A percentile compares a stretch with the other conserved stretches of the same genome.
These are phyloP conservation scores for Liasis olivaceus DNA, from an alignment of 2,797 vertebrate genomes.

Conservation along the genomic window DNA sequence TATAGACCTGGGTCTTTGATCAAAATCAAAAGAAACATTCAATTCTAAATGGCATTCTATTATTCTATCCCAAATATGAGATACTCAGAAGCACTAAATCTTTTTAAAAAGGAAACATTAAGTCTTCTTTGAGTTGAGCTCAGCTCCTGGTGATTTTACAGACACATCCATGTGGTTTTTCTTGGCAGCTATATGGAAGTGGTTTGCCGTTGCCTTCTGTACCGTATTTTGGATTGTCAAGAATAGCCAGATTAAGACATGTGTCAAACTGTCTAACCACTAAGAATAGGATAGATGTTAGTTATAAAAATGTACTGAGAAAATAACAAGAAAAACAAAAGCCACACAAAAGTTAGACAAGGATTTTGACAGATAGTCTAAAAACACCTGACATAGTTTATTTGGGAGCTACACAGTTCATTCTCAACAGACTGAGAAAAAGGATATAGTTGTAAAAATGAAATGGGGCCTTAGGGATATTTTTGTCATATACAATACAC, in stretches of 20 bases:
- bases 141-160: background rate
- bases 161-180: background rate
- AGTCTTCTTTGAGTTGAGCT: background rate
- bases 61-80: background rate
- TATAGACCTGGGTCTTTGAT: background rate
- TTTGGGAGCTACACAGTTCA: slow-evolving; percentile 35
- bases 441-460: background rate
- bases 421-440: slow-evolving; percentile 28
- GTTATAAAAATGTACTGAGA: background rate
- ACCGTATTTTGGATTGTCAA: background rate
- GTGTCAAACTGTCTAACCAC: background rate
- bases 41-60: background rate
- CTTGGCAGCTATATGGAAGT: background rate
- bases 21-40: background rate
- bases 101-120: background rate
- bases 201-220: background rate
- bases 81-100: background rate
- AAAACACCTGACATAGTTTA: slow-evolving; percentile 6
- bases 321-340: background rate
- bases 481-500: background rate
- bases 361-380: background rate
- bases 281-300: background rate
- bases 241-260: background rate
- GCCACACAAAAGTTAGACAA: slow-evolving; percentile 15
- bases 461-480: background rate